Percentiles rank a stretch among this genome's conserved stretches.
Evolutionary conservation across 1,140 invertebrate genomes (phyloP).

Genomic region (Zeugodacus cucurbitae): DNA sequence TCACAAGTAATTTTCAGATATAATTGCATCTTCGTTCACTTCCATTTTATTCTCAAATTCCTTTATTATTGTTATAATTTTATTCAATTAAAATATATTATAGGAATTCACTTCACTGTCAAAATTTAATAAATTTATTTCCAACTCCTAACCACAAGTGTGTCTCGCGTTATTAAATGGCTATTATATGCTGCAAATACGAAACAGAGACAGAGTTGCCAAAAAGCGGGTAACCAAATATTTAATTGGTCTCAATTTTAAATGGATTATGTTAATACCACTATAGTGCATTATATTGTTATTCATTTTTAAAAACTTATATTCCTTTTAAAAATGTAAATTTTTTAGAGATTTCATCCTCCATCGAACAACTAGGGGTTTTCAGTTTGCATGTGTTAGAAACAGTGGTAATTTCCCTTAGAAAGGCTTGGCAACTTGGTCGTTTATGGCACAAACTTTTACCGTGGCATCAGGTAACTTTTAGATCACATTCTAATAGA

Average conservation of each 20-base stretch:
- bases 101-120: neutral
- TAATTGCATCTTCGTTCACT: conserved; percentile 44
- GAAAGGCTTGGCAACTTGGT: neutral
- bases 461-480: neutral
- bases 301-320: too few species aligned
- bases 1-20: conserved; percentile 41
- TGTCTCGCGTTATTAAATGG: conserved; percentile 43
- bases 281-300: too few species aligned
- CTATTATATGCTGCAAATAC: conserved; percentile 15
- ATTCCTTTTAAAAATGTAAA: too few species aligned
- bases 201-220: neutral
- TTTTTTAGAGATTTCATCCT: too few species aligned
- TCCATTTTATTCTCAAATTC: conserved; percentile 37
- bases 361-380: too few species aligned
- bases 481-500: neutral
- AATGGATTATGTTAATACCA: too few species aligned
- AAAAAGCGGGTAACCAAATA: neutral
- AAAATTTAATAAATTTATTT: neutral
- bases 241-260: too few species aligned
- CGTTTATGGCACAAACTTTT: neutral
- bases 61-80: neutral
- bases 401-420: neutral
- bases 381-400: too few species aligned
- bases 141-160: conserved; percentile 41
- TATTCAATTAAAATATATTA: conserved; percentile 32